A percentile compares a stretch with the other conserved stretches of the same genome.
Evolutionary conservation across 2,113 vertebrate genomes (phyloP).

Genomic region (Anthoscopus minutus): DNA sequence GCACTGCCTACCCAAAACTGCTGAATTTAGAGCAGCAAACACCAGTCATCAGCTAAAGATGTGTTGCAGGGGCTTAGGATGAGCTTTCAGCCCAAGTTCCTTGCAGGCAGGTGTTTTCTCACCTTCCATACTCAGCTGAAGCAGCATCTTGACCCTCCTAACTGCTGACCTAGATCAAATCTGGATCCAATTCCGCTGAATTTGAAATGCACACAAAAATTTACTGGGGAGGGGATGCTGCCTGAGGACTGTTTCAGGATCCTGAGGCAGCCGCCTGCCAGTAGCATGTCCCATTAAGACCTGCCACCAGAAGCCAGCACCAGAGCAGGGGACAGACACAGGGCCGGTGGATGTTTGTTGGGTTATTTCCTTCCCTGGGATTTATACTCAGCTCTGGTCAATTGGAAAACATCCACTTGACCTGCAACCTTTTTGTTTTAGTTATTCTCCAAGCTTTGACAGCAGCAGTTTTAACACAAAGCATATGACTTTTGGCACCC

Average conservation of each 20-base stretch:
- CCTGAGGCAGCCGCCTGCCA: not conserved
- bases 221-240: not conserved
- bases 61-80: not conserved
- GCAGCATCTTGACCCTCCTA: not conserved
- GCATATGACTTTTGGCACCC: fast-evolving
- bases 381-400: not conserved
- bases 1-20: fast-evolving
- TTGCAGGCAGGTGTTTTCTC: not conserved
- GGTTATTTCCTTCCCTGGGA: not conserved
- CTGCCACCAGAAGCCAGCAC: not conserved
- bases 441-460: slow-evolving; percentile 1
- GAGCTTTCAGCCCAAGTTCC: not conserved
- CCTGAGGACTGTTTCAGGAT: not conserved
- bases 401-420: slow-evolving; percentile 17
- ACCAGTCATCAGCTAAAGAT: fast-evolving
- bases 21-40: not conserved
- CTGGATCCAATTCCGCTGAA: not conserved
- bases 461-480: not conserved
- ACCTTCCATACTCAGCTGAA: not conserved
- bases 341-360: not conserved
- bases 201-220: not conserved
- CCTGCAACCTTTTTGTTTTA: not conserved
- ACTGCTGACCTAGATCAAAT: not conserved
- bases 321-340: not conserved
- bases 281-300: not conserved